Percentiles rank a stretch among this genome's conserved stretches.
Evolutionary conservation across 2,113 vertebrate species (phyloP).

Genomic region (Chionomys nivalis): DNA sequence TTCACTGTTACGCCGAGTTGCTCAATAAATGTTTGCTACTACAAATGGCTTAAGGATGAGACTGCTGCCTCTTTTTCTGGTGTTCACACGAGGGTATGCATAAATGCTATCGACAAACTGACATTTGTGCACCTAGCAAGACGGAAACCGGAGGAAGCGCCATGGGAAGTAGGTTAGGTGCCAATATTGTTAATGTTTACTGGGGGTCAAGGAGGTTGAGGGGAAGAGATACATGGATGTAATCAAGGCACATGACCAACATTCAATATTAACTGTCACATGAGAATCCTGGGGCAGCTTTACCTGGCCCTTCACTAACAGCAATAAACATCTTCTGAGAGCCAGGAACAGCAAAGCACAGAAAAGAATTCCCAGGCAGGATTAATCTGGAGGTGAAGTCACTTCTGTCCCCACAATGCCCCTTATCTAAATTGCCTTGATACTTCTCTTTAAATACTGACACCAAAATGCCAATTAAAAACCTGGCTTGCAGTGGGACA

Average conservation of each 20-base stretch:
- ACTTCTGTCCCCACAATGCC: background rate
- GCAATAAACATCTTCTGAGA: constrained; percentile 33
- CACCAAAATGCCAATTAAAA: constrained; percentile 65
- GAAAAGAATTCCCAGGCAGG: constrained; percentile 49
- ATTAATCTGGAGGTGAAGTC: constrained; percentile 62
- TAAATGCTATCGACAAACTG: constrained; percentile 78
- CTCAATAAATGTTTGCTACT: constrained; percentile 46
- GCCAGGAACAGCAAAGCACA: background rate
- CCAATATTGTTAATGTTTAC: constrained; percentile 78
- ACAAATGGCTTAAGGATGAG: constrained; percentile 63
- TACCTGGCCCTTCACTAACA: constrained; percentile 39
- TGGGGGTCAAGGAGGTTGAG: constrained; percentile 59
- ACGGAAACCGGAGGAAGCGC: constrained; percentile 68
- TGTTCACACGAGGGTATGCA: constrained; percentile 78
- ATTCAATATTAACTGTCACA: constrained; percentile 7
- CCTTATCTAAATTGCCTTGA: constrained; percentile 45
- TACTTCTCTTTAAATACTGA: constrained; percentile 54
- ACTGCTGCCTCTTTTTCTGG: constrained; percentile 60
- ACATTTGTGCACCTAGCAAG: constrained; percentile 67
- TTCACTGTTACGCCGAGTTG: constrained; percentile 22
- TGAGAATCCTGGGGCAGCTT: constrained; percentile 67
- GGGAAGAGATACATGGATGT: constrained; percentile 63
- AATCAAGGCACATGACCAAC: background rate
- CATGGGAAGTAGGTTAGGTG: constrained; percentile 75
- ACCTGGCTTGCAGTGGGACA: constrained; percentile 32